Evolutionary conservation across 1,140 invertebrate species (phyloP), one percentile per base, ranked within the genome.

Genomic region (Formica selysi): DNA sequence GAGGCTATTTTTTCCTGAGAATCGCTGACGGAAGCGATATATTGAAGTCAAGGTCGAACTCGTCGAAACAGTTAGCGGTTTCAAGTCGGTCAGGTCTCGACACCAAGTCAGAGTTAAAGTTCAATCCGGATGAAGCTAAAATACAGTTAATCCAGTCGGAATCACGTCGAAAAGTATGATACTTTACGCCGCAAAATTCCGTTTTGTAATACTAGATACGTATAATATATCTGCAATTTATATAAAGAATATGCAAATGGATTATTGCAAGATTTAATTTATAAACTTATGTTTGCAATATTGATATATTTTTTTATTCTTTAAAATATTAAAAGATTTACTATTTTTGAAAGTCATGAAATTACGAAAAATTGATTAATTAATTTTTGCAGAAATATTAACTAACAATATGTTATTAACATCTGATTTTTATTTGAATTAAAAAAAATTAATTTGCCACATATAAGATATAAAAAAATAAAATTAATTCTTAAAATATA

Each of bases 21-120:
- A 73, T 2, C 54, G 79, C 79, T 74, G 79, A 79, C 78, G 85
- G 87, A 86, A 87, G 74, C 61, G 51, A 89, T 74, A 89, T 74
- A 89, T 87, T 87, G 48, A 64, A 68, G 74, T 65, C 80, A 90
- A 90, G 86, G 80, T 71, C 86, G 71, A 85, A 89, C 79, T 89
- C 62, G 76, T 90, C 76, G 64, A 89, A 89, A 87, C 59, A 87
- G 64, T 89, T 90, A 81, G 70, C 13, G 44, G 64, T 38, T 80
- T 89, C 74, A 85, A 80, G 59, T 70, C 68, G 70, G 68, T 85
- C 83, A 70, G 59, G 73, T 61, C 61, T 57, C 67, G 71, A 44
- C 38, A 62, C 41, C 81, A 62, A 19, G 41, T 57, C 13, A 48
- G 2, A 64, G 74, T 10, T 67, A 57, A 74, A 86, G 36, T 76